Base-by-base conservation (phyloP, 2,797 vertebrate genomes). In the Rostrhamus sociabilis region DNA sequence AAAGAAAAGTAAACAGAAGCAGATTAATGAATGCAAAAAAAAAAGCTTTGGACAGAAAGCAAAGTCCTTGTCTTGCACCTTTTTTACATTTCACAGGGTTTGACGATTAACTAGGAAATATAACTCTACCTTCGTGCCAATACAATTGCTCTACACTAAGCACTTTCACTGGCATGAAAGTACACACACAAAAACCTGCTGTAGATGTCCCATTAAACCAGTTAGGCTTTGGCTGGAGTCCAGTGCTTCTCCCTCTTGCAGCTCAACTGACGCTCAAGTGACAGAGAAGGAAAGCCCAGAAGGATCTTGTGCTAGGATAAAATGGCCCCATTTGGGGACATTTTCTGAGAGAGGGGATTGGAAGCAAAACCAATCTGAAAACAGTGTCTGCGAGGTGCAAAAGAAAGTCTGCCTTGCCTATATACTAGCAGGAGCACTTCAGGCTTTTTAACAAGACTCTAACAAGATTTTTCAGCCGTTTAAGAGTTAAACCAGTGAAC, bases 1-100 rank as follows among this genome's bases (percentile, higher is more conserved):
- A 55, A 77, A 72, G 16, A 96, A 95, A 96, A 81, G 75, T 43
- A 96, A 79, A 96, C 25, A 80, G 45, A 94, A 38, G 29, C 19
- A n/a, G 36, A 71, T 97, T 86, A 97, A 83, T n/a, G 12, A 32
- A 68, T 53, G 31, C 15, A 63, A 63, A 78, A 63, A 77, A 22
- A 89, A 71, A 36, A 55, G 8, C 10, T 59, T 34, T 71, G 26
- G 15, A 18, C 40, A 78, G 47, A 86, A 91, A 95, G 20, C 3
- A 82, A 89, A 73, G 42, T 52, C 23, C 25, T 84, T 77, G 15
- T 20, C 91, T 90, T 64, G 18, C 13, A 45, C 9, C 3, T 5
- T 85, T 59, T 78, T 56, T 53, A 34, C 9, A n/a, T 64, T 84
- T 75, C 21, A 14, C 18, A 53, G 13, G 11, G 34, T 15, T 53